Evolutionary conservation across 2,113 vertebrate species (phyloP).

Genomic region (Poicephalus gulielmi): DNA sequence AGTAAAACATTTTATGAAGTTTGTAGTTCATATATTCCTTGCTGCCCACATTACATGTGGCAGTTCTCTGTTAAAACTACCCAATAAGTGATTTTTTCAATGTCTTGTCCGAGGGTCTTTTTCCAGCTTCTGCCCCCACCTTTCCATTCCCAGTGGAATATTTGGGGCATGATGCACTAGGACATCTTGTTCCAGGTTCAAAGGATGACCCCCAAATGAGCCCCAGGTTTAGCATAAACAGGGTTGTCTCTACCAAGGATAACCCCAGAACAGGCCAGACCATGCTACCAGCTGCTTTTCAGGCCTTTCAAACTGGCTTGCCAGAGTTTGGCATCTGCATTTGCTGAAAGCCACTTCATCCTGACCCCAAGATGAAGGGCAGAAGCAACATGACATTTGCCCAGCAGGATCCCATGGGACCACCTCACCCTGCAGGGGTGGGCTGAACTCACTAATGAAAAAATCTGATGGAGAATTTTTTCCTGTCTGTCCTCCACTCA

Average conservation of each 20-base stretch:
- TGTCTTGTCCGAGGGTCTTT: neutral
- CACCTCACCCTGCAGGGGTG: neutral
- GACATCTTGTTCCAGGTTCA: neutral
- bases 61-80: neutral
- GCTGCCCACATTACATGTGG: rapidly evolving
- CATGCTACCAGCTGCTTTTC: neutral
- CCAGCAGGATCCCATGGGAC: neutral
- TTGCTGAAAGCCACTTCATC: neutral
- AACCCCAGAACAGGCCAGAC: neutral
- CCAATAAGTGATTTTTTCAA: neutral
- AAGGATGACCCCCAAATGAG: neutral
- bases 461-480: neutral
- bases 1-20: neutral
- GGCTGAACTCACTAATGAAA: neutral
- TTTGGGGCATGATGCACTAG: neutral
- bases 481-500: neutral
- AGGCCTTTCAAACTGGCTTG: neutral
- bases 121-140: neutral
- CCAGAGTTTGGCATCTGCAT: neutral
- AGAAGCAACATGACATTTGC: neutral
- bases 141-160: neutral
- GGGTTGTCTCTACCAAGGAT: neutral
- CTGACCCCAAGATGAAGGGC: neutral
- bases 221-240: neutral
- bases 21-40: neutral